These are phyloP conservation scores for Melanargia galathea DNA, from an alignment of 2,888 invertebrate genomes.

Conservation along the genomic window DNA sequence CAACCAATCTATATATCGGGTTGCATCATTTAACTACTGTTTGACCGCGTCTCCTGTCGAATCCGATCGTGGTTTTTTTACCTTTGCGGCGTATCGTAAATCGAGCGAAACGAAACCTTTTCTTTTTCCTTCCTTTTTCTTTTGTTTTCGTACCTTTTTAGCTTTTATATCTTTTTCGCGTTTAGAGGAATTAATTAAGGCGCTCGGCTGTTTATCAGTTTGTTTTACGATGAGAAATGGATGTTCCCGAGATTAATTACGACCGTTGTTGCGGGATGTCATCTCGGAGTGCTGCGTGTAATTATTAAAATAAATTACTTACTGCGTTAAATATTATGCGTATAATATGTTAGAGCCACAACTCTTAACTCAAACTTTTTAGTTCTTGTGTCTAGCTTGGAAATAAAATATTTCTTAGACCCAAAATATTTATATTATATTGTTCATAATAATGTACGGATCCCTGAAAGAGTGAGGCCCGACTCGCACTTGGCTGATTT, in stretches of 20 bases:
- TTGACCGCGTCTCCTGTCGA: conserved; percentile 52
- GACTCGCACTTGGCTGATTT: too few species aligned
- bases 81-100: conserved; percentile 43
- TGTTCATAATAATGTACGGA: too few species aligned
- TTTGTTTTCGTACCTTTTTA: conserved; percentile 2
- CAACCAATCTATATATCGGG: conserved; percentile 63
- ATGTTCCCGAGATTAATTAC: conserved; percentile 26
- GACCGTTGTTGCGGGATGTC: conserved; percentile 8
- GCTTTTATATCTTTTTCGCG: conserved; percentile 40
- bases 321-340: neutral
- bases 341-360: neutral
- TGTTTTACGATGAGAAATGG: conserved; percentile 36
- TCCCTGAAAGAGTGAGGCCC: too few species aligned
- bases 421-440: too few species aligned
- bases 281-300: neutral
- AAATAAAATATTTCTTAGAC: neutral
- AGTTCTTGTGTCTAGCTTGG: neutral
- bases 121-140: conserved; percentile 47
- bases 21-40: conserved; percentile 72
- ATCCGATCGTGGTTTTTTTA: conserved; percentile 46
- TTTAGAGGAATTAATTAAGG: conserved; percentile 66
- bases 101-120: conserved; percentile 45
- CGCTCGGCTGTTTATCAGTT: conserved; percentile 39
- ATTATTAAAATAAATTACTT: neutral
- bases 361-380: too few species aligned